Conservation (phyloP, 2,888 invertebrate genomes). For the Poecilus cupreus region DNA sequence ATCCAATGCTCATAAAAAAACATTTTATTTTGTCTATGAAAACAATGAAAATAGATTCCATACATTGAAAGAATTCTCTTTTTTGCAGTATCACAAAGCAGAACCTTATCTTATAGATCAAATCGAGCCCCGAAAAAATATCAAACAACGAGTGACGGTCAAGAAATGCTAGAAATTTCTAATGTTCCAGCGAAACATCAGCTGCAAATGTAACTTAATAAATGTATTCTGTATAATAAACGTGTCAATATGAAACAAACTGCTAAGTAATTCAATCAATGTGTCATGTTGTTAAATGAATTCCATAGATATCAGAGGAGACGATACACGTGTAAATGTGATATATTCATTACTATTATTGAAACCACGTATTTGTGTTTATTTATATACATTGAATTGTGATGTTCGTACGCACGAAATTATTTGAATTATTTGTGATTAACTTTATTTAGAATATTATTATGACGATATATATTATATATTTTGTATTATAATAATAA, state of each 20-base stretch:
- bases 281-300: slow-evolving; percentile 6
- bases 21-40: too few species aligned
- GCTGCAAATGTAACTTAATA: slow-evolving; percentile 5
- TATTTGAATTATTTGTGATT: not conserved
- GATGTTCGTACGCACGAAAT: too few species aligned
- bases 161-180: slow-evolving; percentile 40
- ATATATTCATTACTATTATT: not conserved
- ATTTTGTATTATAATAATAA: too few species aligned
- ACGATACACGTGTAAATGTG: slow-evolving; percentile 3
- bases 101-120: slow-evolving; percentile 38
- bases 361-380: not conserved
- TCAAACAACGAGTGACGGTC: not conserved
- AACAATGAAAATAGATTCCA: too few species aligned
- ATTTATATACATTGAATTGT: not conserved
- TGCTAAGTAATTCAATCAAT: slow-evolving; percentile 1
- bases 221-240: not conserved
- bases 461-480: too few species aligned
- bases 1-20: too few species aligned
- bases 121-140: slow-evolving; percentile 19
- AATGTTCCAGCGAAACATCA: slow-evolving; percentile 15
- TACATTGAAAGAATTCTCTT: not conserved
- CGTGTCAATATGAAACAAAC: not conserved
- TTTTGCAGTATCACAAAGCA: slow-evolving; percentile 45
- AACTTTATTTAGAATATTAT: not conserved
- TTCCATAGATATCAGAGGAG: not conserved